Evolutionary conservation across 2,113 vertebrate species (phyloP), one percentile per base, ranked within the genome.

Genomic region (Melanotaenia duboulayi): DNA sequence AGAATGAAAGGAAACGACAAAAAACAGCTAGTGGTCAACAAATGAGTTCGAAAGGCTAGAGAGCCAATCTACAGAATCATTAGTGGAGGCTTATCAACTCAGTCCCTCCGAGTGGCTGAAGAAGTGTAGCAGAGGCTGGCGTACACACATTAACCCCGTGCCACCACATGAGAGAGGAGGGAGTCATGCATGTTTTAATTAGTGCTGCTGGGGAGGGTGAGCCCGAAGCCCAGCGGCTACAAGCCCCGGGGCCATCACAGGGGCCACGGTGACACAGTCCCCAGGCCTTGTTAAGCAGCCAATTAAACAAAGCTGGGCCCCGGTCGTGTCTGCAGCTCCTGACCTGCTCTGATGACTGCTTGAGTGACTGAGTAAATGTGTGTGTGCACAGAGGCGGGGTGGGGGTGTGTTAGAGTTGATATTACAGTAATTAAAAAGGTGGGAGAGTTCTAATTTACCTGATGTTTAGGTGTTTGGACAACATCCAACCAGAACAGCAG

Each of bases 121-220:
- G 35, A 74, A 80, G 39, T 60, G 71, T 55, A 74, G 87, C 80
- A 63, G 37, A 69, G 86, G 87, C 84, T 67, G 76, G 69, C 77
- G 86, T 78, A 73, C 80, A 77, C 81, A 81, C 85, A 90, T 91
- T 89, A 91, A 90, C 91, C 87, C 74, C 13, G 71, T 71, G 82
- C 79, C 74, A 77, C 74, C 80, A 40, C 74, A 77, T 37, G 48
- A 77, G 84, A 75, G 81, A 66, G 40, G 61, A 78, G 57, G 78
- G 78, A 80, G 83, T 63, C 58, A 7, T 66, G 78, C 83, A 71
- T 81, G 85, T 88, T 92, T 90, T 92, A 92, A 91, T 91, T 91
- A 92, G 87, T 10, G 90, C 80, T 84, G 48, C 80, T 56, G 77
- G 82, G 64, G 68, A 56, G 70, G 70, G 70, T 48, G 65, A 67